Conservation (phyloP, 2,797 vertebrate species). For the Enteromius argenteus region DNA sequence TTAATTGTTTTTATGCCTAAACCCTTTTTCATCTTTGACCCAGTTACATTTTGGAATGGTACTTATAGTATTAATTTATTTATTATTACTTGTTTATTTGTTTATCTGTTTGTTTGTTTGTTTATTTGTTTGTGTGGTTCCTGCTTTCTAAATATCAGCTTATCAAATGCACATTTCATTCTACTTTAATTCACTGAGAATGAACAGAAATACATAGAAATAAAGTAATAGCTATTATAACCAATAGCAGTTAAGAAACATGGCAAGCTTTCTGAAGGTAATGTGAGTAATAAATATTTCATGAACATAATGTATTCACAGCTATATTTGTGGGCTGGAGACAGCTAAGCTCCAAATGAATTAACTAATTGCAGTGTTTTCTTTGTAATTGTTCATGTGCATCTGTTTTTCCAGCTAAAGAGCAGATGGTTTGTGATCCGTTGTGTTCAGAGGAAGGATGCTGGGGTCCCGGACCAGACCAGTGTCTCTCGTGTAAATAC, state of each 20-base stretch:
- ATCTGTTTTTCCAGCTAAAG: conserved; percentile 77
- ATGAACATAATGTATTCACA: background rate
- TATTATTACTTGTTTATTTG: background rate
- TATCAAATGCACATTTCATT: background rate
- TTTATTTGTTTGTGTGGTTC: background rate
- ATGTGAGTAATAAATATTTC: background rate
- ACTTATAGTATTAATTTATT: too few relatives aligned
- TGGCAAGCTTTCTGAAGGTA: background rate
- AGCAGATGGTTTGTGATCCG: conserved; percentile 88
- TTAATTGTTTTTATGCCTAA: too few relatives aligned
- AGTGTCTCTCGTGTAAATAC: conserved; percentile 91
- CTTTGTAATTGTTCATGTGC: background rate
- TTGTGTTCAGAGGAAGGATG: conserved; percentile 92
- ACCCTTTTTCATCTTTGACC: too few relatives aligned
- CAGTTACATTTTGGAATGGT: too few relatives aligned
- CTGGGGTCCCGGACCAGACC: conserved; percentile 93
- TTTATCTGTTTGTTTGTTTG: too few relatives aligned
- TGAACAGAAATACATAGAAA: background rate
- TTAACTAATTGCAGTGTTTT: background rate
- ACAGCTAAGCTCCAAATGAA: background rate
- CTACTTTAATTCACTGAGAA: background rate
- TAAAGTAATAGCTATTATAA: background rate
- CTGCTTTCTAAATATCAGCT: background rate
- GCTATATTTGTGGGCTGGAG: background rate
- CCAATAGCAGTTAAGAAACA: background rate